These are phyloP conservation scores for Sinohyriopsis cumingii DNA, from an alignment of 2,888 invertebrate species.

Conservation along the genomic window DNA sequence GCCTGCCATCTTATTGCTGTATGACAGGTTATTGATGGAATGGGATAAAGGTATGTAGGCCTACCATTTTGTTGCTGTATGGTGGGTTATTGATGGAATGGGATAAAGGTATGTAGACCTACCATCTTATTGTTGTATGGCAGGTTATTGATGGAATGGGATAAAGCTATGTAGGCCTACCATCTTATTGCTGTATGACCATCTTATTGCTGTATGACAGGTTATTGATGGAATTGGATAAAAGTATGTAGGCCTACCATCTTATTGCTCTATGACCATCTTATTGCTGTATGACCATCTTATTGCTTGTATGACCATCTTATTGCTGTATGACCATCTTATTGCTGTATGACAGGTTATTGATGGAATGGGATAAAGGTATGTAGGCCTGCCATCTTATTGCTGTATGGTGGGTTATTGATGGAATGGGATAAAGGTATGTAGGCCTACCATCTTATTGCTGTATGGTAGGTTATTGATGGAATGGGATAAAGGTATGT, in stretches of 20 bases:
- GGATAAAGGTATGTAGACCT: conserved; percentile 27
- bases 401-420: too few species aligned
- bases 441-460: background rate
- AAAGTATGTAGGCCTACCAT: conserved; percentile 19
- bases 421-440: conserved; percentile 48
- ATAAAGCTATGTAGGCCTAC: conserved; percentile 23
- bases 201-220: too few species aligned
- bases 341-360: conserved; percentile 22
- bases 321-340: too few species aligned
- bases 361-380: conserved; percentile 44
- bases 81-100: conserved; percentile 58
- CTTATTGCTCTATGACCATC: too few species aligned
- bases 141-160: conserved; percentile 44
- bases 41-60: conserved; percentile 36
- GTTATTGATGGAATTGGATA: conserved; percentile 52
- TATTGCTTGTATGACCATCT: too few species aligned
- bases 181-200: background rate
- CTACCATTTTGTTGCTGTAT: background rate
- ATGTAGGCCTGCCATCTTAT: background rate
- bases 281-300: too few species aligned
- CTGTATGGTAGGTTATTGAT: conserved; percentile 42
- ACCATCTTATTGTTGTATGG: background rate
- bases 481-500: conserved; percentile 38
- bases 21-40: conserved; percentile 36
- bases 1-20: background rate